Base-by-base conservation (phyloP, 2,888 invertebrate species). In the Taphrorychus bicolor region DNA sequence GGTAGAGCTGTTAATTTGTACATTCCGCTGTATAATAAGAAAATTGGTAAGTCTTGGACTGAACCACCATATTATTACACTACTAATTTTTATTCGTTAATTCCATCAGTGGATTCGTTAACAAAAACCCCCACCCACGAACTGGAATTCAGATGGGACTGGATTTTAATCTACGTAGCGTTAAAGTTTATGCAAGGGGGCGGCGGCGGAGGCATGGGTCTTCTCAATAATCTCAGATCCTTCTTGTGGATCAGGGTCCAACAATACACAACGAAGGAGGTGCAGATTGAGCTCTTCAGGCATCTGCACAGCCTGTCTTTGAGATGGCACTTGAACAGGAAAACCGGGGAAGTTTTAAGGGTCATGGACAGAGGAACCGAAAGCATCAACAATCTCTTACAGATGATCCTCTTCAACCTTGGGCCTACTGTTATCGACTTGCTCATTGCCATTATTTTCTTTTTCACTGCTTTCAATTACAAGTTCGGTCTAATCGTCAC, bases 321-420 rank as follows among this genome's bases (percentile, higher is more conserved):
- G 51, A 87, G 94, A 16, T 98, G 98, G 98, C 98, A 98, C 82
- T 83, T 98, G 40, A 87, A 91, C 3, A 85, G 97, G 9, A 98
- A 98, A 84, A 98, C 98, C 0, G 98, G 98, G 2, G 97, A 98
- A 84, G 97, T 98, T 0, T 84, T 98, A 1, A 85, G 97, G 22
- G 91, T 98, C 0, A 97, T 98, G 93, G 98, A 98, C 83, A 87
- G 98, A 67, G 98, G 98, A 72, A 98, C 98, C 0, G 95, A 94
- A 75, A 96, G 96, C 59, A 95, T 98, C 74, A 96, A 97, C 83
- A 95, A 91, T 11, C 59, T 69, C 18, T 45, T 69, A 14, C 63
- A 71, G 19, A 66, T 63, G 60, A 51, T 71, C 4, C 41, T 69
- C 23, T 71, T 67, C 42, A 51, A 61, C 2, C 56, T 71, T 9